These are phyloP conservation scores for Halichondria panicea DNA, from an alignment of 37 sponge, comb jelly and placozoan species.

Conservation along the genomic window DNA sequence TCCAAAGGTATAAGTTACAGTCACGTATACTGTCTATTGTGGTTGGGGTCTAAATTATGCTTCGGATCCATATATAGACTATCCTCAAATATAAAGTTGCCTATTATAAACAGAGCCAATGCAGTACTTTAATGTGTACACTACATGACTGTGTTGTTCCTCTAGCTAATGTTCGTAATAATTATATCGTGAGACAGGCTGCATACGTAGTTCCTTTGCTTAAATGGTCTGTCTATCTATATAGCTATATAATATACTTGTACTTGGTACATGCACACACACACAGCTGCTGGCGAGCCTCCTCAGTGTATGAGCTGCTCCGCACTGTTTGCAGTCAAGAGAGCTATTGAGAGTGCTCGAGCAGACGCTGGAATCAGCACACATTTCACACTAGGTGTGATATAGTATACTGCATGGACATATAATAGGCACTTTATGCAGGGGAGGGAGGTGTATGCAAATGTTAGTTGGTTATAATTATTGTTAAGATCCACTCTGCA, in stretches of 20 bases:
- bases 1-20: constrained; percentile 63
- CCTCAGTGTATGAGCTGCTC: constrained; percentile 74
- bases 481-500: no score
- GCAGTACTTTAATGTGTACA: no score
- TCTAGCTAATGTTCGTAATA: neutral
- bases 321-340: constrained; percentile 71
- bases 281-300: constrained; percentile 79
- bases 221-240: neutral
- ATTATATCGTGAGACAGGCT: no score
- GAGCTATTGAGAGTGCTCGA: constrained; percentile 65
- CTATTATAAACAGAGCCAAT: no score
- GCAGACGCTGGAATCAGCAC: constrained; percentile 22
- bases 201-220: neutral
- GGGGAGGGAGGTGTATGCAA: no score
- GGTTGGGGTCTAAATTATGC: neutral
- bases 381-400: no score
- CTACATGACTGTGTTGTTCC: neutral
- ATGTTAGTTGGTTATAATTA: no score
- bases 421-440: no score
- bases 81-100: no score
- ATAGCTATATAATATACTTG: neutral
- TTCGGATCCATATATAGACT: no score
- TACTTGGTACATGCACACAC: neutral
- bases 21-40: neutral
- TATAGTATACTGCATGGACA: no score